Evolutionary conservation across 2,113 vertebrate species (phyloP).

Genomic region (Lophotis ruficrista): DNA sequence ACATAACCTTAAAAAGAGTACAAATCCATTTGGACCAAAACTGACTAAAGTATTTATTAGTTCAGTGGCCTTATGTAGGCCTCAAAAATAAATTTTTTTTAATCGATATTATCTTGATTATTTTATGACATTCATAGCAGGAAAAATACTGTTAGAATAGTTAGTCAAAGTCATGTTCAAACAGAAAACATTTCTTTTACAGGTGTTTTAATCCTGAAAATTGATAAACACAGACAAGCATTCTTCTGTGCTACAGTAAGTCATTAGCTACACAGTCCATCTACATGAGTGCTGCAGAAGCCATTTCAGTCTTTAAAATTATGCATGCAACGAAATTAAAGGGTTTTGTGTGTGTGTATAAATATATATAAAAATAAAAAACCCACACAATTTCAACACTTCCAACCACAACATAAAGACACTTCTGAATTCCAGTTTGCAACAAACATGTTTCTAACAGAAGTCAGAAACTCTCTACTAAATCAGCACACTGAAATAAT

Average conservation of each 20-base stretch:
- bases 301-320: neutral
- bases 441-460: neutral
- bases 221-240: neutral
- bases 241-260: neutral
- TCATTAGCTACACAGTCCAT: neutral
- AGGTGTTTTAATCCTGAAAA: conserved; percentile 7
- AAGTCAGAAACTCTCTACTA: conserved; percentile 18
- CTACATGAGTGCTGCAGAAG: neutral
- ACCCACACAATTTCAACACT: neutral
- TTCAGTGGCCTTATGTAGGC: neutral
- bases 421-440: conserved; percentile 15
- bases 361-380: neutral
- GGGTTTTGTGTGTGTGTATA: neutral
- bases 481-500: conserved; percentile 26
- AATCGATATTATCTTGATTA: neutral
- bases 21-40: neutral
- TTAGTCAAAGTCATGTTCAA: conserved; percentile 13
- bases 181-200: neutral
- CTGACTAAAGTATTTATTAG: neutral
- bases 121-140: neutral
- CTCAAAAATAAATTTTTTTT: neutral
- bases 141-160: neutral
- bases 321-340: neutral
- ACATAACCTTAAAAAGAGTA: neutral
- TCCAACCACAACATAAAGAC: neutral